Evolutionary conservation across 2,797 vertebrate species (phyloP).

Genomic region (Xenopus petersii): DNA sequence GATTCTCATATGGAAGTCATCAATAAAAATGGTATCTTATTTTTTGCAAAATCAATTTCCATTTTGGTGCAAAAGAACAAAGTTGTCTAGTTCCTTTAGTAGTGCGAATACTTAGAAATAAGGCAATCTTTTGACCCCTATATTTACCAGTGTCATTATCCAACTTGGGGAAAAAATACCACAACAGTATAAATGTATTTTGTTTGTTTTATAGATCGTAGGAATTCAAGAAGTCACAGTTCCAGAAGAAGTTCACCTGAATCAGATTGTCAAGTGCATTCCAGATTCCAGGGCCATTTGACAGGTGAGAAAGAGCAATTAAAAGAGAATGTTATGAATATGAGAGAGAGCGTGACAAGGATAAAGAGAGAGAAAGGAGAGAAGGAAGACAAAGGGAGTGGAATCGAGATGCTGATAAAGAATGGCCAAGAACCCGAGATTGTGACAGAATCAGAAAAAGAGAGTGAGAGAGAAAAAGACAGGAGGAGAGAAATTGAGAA

Average conservation of each 20-base stretch:
- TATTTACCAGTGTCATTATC: too few relatives aligned
- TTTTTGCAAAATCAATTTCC: too few relatives aligned
- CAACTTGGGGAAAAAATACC: too few relatives aligned
- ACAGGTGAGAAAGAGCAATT: conserved; percentile 84
- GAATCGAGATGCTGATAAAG: conserved; percentile 83
- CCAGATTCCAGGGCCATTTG: conserved; percentile 92
- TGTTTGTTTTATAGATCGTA: conserved; percentile 74
- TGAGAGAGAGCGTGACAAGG: conserved; percentile 79
- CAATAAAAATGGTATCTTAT: too few relatives aligned
- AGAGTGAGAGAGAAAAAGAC: conserved; percentile 79
- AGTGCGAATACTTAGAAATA: too few relatives aligned
- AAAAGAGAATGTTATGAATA: conserved; percentile 80
- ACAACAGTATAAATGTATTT: not conserved
- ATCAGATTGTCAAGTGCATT: conserved; percentile 89
- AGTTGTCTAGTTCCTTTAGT: too few relatives aligned
- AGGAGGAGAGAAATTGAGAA: conserved; percentile 86
- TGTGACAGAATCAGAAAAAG: conserved; percentile 74
- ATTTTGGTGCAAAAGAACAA: too few relatives aligned
- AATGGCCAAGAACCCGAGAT: conserved; percentile 82
- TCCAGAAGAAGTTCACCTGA: conserved; percentile 96
- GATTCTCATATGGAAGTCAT: too few relatives aligned
- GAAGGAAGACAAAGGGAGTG: conserved; percentile 71
- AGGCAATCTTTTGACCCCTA: too few relatives aligned
- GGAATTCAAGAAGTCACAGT: conserved; percentile 95
- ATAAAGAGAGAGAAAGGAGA: conserved; percentile 61